phyloP scores from a whole-genome alignment of 2,113 vertebrate species.

The Chitala chitala region DNA sequence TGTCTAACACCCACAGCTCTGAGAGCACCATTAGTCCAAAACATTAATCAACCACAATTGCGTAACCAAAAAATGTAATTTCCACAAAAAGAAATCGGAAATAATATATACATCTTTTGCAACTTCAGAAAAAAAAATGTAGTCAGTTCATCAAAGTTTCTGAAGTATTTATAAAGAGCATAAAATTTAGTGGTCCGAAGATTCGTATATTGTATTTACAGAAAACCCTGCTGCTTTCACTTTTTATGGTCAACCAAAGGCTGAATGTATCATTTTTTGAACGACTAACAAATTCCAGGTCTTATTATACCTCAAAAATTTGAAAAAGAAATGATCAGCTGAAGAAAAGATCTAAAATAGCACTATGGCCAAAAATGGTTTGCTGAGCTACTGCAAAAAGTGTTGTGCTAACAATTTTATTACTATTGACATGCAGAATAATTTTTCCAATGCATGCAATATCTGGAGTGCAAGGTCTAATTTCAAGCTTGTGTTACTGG shows the following conservation, averaged over 20 bases:
- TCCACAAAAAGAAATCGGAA: slow-evolving; percentile 39
- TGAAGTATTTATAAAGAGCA: no score
- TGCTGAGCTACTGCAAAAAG: slow-evolving; percentile 6
- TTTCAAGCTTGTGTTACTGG: not conserved
- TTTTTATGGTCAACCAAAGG: no score
- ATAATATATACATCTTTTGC: slow-evolving; percentile 22
- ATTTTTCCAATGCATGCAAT: not conserved
- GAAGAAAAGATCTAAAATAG: slow-evolving; percentile 2
- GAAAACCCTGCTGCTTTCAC: no score
- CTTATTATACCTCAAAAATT: not conserved
- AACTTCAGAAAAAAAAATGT: no score
- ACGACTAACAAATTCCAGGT: not conserved
- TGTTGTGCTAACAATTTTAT: not conserved
- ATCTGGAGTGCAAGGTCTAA: not conserved
- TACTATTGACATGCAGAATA: not conserved
- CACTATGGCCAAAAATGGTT: not conserved
- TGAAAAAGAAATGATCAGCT: not conserved
- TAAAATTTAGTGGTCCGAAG: no score
- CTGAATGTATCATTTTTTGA: not conserved
- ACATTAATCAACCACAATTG: slow-evolving; percentile 58
- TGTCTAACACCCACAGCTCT: slow-evolving; percentile 38
- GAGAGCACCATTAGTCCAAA: slow-evolving; percentile 57
- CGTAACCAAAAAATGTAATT: slow-evolving; percentile 53
- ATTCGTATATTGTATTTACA: no score
- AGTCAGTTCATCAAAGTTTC: no score